Percentiles rank a stretch among this genome's conserved stretches.
phyloP scores from a whole-genome alignment of 2,797 vertebrate species.

The Psittacula derbiana region DNA sequence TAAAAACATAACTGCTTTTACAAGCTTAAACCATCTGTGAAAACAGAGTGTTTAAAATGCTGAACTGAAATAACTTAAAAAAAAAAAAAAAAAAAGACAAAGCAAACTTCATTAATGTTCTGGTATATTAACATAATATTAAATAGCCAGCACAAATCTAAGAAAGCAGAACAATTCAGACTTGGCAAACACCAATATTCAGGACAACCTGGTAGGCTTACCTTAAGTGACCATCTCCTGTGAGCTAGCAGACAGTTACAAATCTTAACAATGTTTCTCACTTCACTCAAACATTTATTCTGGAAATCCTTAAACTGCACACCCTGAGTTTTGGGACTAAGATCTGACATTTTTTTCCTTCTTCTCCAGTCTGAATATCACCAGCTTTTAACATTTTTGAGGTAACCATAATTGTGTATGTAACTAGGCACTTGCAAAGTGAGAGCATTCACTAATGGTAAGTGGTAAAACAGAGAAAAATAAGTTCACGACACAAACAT shows the following conservation, averaged over 20 bases:
- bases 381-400: background rate
- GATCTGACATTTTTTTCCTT: background rate
- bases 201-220: background rate
- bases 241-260: background rate
- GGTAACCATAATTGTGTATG: background rate
- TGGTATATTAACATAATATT: background rate
- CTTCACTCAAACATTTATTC: background rate
- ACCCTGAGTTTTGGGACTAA: background rate
- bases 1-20: constrained; percentile 47
- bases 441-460: background rate
- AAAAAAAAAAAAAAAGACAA: background rate
- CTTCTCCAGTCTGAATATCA: background rate
- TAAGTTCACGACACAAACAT: background rate
- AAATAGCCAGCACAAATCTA: constrained; percentile 18
- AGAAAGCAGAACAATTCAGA: background rate
- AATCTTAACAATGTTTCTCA: background rate
- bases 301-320: background rate
- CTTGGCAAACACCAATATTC: background rate
- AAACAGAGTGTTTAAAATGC: background rate
- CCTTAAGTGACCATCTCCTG: background rate
- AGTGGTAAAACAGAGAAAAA: background rate
- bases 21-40: constrained; percentile 40
- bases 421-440: background rate
- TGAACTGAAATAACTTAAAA: background rate
- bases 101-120: background rate